phyloP scores from a whole-genome alignment of 1,140 invertebrate genomes.

The Zaprionus inermis region DNA sequence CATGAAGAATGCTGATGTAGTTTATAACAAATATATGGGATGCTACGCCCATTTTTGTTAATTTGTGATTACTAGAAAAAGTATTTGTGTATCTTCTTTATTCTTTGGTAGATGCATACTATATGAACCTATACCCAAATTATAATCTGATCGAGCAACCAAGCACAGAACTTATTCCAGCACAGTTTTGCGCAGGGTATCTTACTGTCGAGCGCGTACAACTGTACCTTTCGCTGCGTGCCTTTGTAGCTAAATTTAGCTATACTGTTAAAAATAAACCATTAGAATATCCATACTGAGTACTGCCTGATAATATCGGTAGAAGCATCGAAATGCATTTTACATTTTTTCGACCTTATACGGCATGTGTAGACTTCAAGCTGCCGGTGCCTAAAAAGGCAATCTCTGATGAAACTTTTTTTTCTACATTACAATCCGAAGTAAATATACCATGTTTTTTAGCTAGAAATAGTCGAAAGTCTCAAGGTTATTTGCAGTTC shows the following conservation, averaged over 20 bases:
- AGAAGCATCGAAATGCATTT: not conserved
- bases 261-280: not conserved
- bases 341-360: slow-evolving; percentile 9
- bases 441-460: slow-evolving; percentile 40
- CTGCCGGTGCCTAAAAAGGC: slow-evolving; percentile 3
- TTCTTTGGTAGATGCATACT: no score
- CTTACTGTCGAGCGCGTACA: no score
- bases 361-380: not conserved
- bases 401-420: not conserved
- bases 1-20: no score
- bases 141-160: no score
- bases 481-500: slow-evolving; percentile 39
- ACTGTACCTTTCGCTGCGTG: no score
- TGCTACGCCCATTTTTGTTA: no score
- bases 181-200: no score
- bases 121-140: no score
- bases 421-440: slow-evolving; percentile 15
- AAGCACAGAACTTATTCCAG: no score
- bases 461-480: slow-evolving; percentile 40
- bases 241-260: slow-evolving; percentile 20
- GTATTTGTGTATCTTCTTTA: no score
- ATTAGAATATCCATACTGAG: not conserved
- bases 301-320: not conserved
- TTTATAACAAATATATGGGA: no score
- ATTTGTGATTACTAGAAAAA: no score